These are phyloP conservation scores for Notothenia coriiceps DNA, from an alignment of 2,113 vertebrate species.

Conservation along the genomic window DNA sequence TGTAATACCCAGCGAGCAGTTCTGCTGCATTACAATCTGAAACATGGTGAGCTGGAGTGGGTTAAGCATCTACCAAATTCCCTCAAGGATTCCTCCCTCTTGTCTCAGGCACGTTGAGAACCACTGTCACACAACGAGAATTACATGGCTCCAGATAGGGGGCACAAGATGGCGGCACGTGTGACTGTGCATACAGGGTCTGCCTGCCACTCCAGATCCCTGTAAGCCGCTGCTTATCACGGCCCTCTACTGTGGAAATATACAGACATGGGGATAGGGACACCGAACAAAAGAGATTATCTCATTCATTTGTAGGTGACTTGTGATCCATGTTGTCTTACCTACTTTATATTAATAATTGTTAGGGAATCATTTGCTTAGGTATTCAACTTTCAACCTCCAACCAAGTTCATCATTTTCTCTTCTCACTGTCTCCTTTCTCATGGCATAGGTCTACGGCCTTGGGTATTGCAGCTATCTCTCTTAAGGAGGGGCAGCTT, in stretches of 20 bases:
- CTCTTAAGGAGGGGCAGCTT: too few relatives aligned
- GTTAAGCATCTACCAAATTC: conserved; percentile 58
- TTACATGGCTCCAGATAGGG: conserved; percentile 65
- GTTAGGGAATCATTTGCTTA: too few relatives aligned
- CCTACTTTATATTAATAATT: neutral
- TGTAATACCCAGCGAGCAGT: neutral
- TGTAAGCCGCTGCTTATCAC: conserved; percentile 56
- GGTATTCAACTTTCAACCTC: too few relatives aligned
- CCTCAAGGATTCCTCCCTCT: conserved; percentile 36
- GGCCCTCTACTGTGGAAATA: conserved; percentile 45
- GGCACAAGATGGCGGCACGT: conserved; percentile 70
- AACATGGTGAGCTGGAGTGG: conserved; percentile 29
- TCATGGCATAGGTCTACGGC: too few relatives aligned
- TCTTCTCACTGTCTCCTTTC: too few relatives aligned
- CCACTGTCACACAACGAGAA: conserved; percentile 67
- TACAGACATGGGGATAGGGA: conserved; percentile 31
- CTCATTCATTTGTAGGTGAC: conserved; percentile 42
- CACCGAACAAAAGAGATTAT: conserved; percentile 56
- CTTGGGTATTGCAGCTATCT: too few relatives aligned
- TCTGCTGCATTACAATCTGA: conserved; percentile 7
- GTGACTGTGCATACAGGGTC: conserved; percentile 59
- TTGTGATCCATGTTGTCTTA: conserved; percentile 40
- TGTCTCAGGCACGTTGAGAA: conserved; percentile 63
- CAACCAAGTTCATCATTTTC: too few relatives aligned
- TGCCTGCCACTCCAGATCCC: conserved; percentile 55